Percentiles rank a stretch among this genome's conserved stretches.
Evolutionary conservation across 2,797 vertebrate genomes (phyloP).

Genomic region (Threskiornis aethiopicus): DNA sequence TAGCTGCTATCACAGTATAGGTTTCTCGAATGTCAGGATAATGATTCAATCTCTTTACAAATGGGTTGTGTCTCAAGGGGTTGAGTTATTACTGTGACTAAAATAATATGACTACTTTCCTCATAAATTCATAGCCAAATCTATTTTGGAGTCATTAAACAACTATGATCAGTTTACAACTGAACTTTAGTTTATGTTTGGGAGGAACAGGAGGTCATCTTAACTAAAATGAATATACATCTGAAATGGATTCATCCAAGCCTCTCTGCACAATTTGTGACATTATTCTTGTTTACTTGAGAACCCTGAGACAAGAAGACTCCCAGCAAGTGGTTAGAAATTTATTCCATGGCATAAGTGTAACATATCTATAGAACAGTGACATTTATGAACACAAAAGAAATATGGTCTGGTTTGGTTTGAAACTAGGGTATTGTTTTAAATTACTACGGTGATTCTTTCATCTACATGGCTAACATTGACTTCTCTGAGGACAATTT

Average conservation of each 20-base stretch:
- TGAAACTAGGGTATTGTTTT: background rate
- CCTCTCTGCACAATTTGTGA: background rate
- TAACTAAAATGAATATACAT: background rate
- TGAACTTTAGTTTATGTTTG: background rate
- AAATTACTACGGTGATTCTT: background rate
- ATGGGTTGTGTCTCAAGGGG: background rate
- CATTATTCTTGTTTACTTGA: background rate
- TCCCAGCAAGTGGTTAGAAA: background rate
- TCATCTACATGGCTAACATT: background rate
- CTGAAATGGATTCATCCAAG: background rate
- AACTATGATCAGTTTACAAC: background rate
- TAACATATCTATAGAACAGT: background rate
- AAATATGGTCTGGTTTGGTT: background rate
- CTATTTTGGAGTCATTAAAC: background rate
- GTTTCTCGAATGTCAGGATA: background rate
- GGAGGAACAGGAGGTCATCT: background rate
- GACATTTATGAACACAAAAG: background rate
- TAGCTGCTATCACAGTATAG: background rate
- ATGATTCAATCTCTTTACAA: background rate
- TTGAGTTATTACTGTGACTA: conserved; percentile 9
- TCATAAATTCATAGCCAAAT: conserved; percentile 1
- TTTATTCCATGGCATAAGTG: background rate
- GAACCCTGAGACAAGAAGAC: background rate
- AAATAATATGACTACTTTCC: background rate
- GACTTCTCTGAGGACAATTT: background rate